Evolutionary conservation across 2,888 invertebrate genomes (phyloP).

Genomic region (Rotaria sp.): DNA sequence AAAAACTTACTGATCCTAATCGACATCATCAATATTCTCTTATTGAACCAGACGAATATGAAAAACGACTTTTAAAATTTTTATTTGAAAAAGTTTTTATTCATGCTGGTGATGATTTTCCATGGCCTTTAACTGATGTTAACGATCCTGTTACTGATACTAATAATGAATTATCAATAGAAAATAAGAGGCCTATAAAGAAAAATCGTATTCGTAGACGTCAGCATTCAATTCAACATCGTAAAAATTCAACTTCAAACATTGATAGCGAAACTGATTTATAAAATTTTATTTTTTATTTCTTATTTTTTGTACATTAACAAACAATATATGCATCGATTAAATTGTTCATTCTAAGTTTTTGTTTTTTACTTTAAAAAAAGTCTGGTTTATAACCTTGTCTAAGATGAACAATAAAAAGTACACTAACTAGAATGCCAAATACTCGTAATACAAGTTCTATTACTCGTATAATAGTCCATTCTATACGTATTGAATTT

Average conservation of each 20-base stretch:
- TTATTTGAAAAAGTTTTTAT: not conserved
- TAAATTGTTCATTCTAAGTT: not conserved
- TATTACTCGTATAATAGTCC: not conserved
- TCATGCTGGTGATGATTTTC: not conserved
- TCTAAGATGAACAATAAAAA: not conserved
- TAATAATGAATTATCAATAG: not conserved
- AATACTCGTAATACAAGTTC: not conserved
- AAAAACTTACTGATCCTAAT: not conserved
- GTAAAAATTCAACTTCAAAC: not conserved
- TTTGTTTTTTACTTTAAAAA: not conserved
- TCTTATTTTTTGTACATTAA: not conserved
- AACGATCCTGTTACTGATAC: not conserved
- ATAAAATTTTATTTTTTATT: not conserved
- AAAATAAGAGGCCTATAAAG: not conserved
- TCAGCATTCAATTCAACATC: not conserved
- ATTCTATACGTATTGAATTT: not conserved
- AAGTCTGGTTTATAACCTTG: not conserved
- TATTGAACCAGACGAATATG: not conserved
- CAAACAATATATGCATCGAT: not conserved
- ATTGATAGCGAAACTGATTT: not conserved
- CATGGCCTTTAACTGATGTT: not conserved
- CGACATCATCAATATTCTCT: not conserved
- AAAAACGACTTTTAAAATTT: slow-evolving; percentile 14
- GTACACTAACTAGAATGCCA: not conserved
- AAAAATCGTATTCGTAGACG: not conserved